Base-by-base conservation (phyloP, 2,888 invertebrate species). In the Bursaphelenchus okinawaensis region DNA sequence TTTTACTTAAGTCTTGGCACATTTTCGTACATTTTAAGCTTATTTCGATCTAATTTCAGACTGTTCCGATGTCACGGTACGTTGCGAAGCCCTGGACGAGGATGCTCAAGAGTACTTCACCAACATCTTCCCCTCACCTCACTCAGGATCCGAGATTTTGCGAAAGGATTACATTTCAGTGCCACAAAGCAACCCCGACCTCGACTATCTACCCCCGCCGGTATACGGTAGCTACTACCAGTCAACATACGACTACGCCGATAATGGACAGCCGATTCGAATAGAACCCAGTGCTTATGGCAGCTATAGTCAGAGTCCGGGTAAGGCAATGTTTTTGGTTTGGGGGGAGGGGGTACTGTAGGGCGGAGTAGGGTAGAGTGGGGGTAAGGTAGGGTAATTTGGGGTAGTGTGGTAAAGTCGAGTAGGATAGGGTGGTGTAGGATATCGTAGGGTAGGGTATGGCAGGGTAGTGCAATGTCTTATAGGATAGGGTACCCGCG, bases 181-280 rank as follows among this genome's bases (percentile, higher is more conserved):
- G 16, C 78, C 80, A 9, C 78, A 79, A 60, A 80, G 79, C 66
- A 81, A 82, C 59, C 81, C 80, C n/a, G 81, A 81, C 68, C 63
- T 81, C n/a, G 81, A 81, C 62, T 75, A 69, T 56, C 65, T 80
- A 2, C 77, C 76, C 52, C 61, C 74, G 65, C 55, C 76, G 20
- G 60, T 59, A 16, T 59, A 59, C 19, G 60, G 60, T 22, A 40
- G 22, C 19, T 59, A 59, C 23, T 20, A 59, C 20, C 60, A 59
- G 4, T 9, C 60, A 29, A 24, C 60, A 9, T 23, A n/a, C 4
- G 60, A 59, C 9, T 59, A 59, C 52, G 24, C 60, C 2, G 51
- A 19, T 4, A 59, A 59, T 29, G 52, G 40, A 20, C 56, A 4
- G n/a, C 40, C 2, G n/a, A 6, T 40, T 40, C 40, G 40, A n/a